Conservation (phyloP, 2,888 invertebrate species). For the Dione juno region DNA sequence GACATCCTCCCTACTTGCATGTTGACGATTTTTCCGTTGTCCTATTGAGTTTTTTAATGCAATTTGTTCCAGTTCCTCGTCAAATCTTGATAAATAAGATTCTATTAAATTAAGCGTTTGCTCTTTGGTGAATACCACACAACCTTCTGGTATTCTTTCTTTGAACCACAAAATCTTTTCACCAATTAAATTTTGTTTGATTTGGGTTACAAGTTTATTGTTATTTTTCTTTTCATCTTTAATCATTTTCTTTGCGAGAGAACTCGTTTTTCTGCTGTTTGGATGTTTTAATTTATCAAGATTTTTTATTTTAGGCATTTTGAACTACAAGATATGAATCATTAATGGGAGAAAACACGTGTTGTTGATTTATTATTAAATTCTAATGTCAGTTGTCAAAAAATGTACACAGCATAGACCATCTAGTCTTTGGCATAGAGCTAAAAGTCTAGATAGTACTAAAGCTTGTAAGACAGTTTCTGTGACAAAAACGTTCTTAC, state of each 20-base stretch:
- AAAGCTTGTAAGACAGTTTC: too few relatives aligned
- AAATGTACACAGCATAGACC: too few relatives aligned
- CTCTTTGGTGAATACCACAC: slow-evolving; percentile 82
- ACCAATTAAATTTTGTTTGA: slow-evolving; percentile 88
- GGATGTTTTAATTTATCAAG: slow-evolving; percentile 88
- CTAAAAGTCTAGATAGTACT: too few relatives aligned
- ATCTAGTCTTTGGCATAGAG: too few relatives aligned
- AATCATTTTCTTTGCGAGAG: slow-evolving; percentile 87
- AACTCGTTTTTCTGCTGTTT: slow-evolving; percentile 91
- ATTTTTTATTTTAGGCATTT: slow-evolving; percentile 72
- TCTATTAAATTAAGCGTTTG: slow-evolving; percentile 84
- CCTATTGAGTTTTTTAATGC: slow-evolving; percentile 90
- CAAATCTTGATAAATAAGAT: slow-evolving; percentile 83
- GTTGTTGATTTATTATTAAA: not conserved
- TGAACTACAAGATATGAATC: slow-evolving; percentile 29
- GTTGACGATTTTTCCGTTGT: slow-evolving; percentile 88
- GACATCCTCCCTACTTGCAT: slow-evolving; percentile 90
- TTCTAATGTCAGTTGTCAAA: not conserved
- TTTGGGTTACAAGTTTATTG: slow-evolving; percentile 85
- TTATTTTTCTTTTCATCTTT: slow-evolving; percentile 85
- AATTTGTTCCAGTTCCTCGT: slow-evolving; percentile 91
- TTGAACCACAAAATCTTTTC: slow-evolving; percentile 92
- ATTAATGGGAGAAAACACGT: slow-evolving; percentile 7
- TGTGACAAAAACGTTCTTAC: too few relatives aligned
- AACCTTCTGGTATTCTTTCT: slow-evolving; percentile 84